These are phyloP conservation scores for Drosophila pectinifera DNA, from an alignment of 1,140 invertebrate genomes.

Conservation along the genomic window DNA sequence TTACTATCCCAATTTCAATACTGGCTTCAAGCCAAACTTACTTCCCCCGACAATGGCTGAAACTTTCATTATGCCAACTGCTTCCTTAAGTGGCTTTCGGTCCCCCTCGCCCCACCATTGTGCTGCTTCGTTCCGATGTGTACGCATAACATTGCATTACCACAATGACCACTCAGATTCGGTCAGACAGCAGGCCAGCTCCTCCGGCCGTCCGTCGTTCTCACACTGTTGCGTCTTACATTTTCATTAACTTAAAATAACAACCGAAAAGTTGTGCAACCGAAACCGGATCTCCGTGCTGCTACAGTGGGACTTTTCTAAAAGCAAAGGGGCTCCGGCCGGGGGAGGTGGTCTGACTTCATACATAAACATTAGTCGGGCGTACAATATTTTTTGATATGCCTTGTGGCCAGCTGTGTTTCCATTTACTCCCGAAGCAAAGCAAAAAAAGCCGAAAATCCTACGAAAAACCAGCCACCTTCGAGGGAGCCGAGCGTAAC, in stretches of 20 bases:
- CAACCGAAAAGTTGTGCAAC: conserved; percentile 65
- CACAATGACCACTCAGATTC: conserved; percentile 49
- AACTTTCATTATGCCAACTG: conserved; percentile 34
- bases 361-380: conserved; percentile 74
- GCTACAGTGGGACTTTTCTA: conserved; percentile 20
- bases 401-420: conserved; percentile 71
- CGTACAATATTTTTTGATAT: conserved; percentile 74
- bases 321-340: conserved; percentile 5
- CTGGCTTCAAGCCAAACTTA: conserved; percentile 4
- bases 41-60: conserved; percentile 14
- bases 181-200: conserved; percentile 9
- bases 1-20: not conserved
- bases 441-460: not conserved
- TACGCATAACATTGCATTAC: conserved; percentile 50
- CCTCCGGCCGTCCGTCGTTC: not conserved
- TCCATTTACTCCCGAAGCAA: conserved; percentile 4
- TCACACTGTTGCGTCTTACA: conserved; percentile 47
- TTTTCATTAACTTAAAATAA: conserved; percentile 80
- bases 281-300: conserved; percentile 32
- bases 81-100: conserved; percentile 24
- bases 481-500: conserved; percentile 53
- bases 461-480: conserved; percentile 8
- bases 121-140: conserved; percentile 31
- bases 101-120: not conserved
- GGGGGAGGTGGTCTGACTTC: conserved; percentile 8